Percentiles rank a stretch among this genome's conserved stretches.
Conservation (phyloP, 2,113 vertebrate species). For the Lota lota region DNA sequence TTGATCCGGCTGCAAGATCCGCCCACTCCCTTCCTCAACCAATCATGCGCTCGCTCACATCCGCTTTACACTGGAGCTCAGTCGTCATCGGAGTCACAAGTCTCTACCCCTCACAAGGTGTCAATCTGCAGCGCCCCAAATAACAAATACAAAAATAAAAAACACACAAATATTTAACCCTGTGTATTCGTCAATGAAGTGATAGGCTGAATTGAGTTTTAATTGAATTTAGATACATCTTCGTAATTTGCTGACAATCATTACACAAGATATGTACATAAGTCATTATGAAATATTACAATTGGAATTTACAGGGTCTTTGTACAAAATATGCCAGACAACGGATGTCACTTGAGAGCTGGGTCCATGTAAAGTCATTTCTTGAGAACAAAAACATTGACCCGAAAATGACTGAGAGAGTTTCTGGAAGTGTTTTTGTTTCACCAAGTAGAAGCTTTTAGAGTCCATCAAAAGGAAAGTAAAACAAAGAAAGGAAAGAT, state of each 20-base stretch:
- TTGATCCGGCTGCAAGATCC: slow-evolving; percentile 51
- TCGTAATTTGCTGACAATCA: slow-evolving; percentile 93
- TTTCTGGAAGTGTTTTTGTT: slow-evolving; percentile 72
- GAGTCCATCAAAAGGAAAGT: slow-evolving; percentile 70
- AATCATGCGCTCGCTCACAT: not conserved
- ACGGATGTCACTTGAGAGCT: slow-evolving; percentile 82
- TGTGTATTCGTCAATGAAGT: slow-evolving; percentile 80
- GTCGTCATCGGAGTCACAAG: too few species aligned
- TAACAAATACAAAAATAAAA: slow-evolving; percentile 47
- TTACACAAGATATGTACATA: slow-evolving; percentile 95
- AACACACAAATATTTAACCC: slow-evolving; percentile 4
- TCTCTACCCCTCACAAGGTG: not conserved
- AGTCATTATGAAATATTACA: slow-evolving; percentile 89
- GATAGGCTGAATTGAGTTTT: slow-evolving; percentile 88
- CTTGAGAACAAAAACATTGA: slow-evolving; percentile 60
- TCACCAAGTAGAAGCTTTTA: slow-evolving; percentile 66
- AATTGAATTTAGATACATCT: slow-evolving; percentile 92
- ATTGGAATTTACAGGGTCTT: slow-evolving; percentile 88
- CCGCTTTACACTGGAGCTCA: slow-evolving; percentile 11
- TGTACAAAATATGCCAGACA: slow-evolving; percentile 84
- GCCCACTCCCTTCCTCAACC: not conserved
- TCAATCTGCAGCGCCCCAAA: not conserved
- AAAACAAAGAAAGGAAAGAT: slow-evolving; percentile 40
- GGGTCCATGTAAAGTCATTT: slow-evolving; percentile 73
- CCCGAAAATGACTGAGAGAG: slow-evolving; percentile 62